Evolutionary conservation across 2,888 invertebrate genomes (phyloP), one percentile per base, ranked within the genome.

Genomic region (Nineta flava): DNA sequence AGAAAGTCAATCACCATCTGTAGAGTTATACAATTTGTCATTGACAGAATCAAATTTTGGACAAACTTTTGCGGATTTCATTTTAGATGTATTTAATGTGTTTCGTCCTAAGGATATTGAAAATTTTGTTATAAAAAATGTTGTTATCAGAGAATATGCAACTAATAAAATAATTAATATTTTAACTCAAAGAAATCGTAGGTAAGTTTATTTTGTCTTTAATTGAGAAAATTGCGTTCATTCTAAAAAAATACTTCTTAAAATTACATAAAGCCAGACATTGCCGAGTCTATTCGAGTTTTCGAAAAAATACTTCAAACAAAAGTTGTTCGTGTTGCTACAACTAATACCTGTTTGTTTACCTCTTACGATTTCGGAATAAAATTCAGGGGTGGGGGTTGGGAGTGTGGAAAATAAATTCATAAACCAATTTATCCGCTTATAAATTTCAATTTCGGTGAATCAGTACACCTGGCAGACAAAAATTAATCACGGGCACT

Each of bases 81-180:
- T 70, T 32, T 57, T 72, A 43, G 64, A 65, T 43, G 53, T 69
- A 49, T 62, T 71, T 52, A 67, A 68, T 53, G 60, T 60, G 48
- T 62, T 68, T 47, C 62, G 62, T 47, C 66, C 63, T 34, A 62
- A 65, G 19, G 70, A 72, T 53, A 58, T 76, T 15, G 65, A 75
- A 3, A 65, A 65, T 55, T 58, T 76, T 50, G 69, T 75, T 38
- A 61, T 76, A 12, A 69, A 71, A 51, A 75, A 74, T 51, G 62
- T 64, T 10, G 67, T 74, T 41, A 56, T 76, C 7, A 60, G 74
- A 17, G 75, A 76, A 54, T 74, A 74, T 53, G 71, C 73, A 0
- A 74, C 74, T 0, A 75, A 75, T 51, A 73, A 73, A 57, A 60
- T 76, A 47, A 69, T 74, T 15, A 62, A 65, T 40, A 65, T 75